Percentiles rank a stretch among this genome's conserved stretches.
Conservation (phyloP, 2,888 invertebrate species). For the Geophilus truncorum region DNA sequence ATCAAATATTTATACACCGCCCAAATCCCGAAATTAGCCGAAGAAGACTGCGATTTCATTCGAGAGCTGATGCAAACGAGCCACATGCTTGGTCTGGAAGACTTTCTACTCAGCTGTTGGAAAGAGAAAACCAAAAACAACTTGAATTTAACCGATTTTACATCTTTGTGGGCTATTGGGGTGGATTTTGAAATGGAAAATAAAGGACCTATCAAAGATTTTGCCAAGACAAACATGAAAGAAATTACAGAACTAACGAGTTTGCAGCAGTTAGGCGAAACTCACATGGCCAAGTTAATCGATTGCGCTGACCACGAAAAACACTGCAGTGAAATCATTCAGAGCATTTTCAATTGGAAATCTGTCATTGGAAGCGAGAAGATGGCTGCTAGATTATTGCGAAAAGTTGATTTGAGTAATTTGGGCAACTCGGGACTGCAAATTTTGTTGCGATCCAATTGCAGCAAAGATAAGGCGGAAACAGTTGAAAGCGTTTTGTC, state of each 20-base stretch:
- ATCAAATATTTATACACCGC: neutral
- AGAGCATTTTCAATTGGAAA: neutral
- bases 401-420: neutral
- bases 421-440: neutral
- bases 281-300: neutral
- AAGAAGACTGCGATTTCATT: neutral
- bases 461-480: neutral
- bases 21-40: neutral
- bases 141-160: neutral
- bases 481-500: neutral
- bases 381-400: neutral
- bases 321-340: neutral
- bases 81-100: neutral
- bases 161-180: neutral
- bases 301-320: neutral
- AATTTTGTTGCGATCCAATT: neutral
- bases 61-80: neutral
- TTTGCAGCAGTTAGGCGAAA: neutral
- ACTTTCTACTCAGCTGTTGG: neutral
- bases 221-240: neutral
- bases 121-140: neutral
- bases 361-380: neutral
- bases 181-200: neutral
- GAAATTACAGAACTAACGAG: neutral
- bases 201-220: neutral